Percentiles rank a stretch among this genome's conserved stretches.
Evolutionary conservation across 2,113 vertebrate genomes (phyloP).

Genomic region (Cyprinodon variegatus): DNA sequence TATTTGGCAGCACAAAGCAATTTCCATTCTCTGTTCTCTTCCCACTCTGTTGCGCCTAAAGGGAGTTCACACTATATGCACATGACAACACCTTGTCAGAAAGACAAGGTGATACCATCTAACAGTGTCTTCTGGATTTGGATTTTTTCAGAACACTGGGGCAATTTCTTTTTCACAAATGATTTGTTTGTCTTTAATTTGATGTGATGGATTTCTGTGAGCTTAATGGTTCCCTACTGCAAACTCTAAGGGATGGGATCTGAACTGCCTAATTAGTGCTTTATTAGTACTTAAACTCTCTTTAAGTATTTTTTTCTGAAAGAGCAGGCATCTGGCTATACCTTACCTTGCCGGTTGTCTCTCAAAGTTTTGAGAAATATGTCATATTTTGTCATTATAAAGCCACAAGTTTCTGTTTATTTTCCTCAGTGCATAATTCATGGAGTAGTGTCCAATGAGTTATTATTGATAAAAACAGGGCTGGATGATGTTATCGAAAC

Average conservation of each 20-base stretch:
- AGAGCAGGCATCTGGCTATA: conserved; percentile 9
- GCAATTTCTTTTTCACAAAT: conserved; percentile 19
- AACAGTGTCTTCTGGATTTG: conserved; percentile 28
- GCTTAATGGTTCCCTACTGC: conserved; percentile 8
- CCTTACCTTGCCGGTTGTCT: not conserved
- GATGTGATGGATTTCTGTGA: conserved; percentile 18
- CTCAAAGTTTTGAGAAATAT: too few relatives aligned
- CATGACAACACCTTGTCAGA: conserved; percentile 68
- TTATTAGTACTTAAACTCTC: conserved; percentile 17
- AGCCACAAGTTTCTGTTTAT: too few relatives aligned
- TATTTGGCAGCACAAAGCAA: conserved; percentile 75
- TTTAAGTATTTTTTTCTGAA: conserved; percentile 11
- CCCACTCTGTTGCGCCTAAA: conserved; percentile 62
- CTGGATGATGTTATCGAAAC: too few relatives aligned
- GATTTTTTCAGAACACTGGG: conserved; percentile 19
- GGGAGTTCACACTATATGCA: conserved; percentile 71
- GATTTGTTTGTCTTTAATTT: conserved; percentile 6
- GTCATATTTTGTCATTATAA: too few relatives aligned
- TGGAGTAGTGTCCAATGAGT: too few relatives aligned
- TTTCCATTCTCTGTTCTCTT: conserved; percentile 60
- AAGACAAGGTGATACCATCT: conserved; percentile 46
- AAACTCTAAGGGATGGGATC: conserved; percentile 24
- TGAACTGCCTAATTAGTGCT: conserved; percentile 18
- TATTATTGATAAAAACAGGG: too few relatives aligned
- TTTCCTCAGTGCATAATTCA: too few relatives aligned